Conservation (phyloP, 2,113 vertebrate genomes). For the Aspiorhynchus laticeps region DNA sequence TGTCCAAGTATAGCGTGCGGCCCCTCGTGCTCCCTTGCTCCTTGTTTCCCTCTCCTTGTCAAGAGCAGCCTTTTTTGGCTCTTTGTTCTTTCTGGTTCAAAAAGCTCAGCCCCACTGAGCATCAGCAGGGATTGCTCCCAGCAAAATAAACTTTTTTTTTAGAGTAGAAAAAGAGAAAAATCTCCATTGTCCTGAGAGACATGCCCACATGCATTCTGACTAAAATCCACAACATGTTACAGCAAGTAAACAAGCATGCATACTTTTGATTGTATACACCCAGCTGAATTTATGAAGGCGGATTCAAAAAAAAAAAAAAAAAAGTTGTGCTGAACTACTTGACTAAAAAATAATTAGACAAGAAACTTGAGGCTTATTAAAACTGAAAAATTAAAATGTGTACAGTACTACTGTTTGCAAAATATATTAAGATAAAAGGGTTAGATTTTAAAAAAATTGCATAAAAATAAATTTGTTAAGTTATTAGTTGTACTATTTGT, state of each 20-base stretch:
- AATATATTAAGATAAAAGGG: not conserved
- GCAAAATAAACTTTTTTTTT: slow-evolving; percentile 42
- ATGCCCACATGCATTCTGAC: slow-evolving; percentile 36
- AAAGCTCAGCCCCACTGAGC: slow-evolving; percentile 28
- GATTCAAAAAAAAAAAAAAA: not conserved
- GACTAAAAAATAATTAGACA: not conserved
- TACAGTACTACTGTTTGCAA: not conserved
- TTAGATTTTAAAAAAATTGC: too few relatives aligned
- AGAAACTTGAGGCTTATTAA: not conserved
- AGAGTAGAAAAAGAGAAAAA: not conserved
- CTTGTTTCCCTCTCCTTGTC: slow-evolving; percentile 40
- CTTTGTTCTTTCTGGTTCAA: slow-evolving; percentile 58
- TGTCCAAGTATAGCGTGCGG: slow-evolving; percentile 27
- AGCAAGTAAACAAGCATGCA: slow-evolving; percentile 35
- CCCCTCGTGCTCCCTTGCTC: slow-evolving; percentile 5
- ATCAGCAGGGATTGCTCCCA: slow-evolving; percentile 25
- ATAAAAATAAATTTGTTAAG: too few relatives aligned
- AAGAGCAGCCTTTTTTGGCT: slow-evolving; percentile 41
- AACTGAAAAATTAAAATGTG: not conserved
- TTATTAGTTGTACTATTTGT: not conserved
- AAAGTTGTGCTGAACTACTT: not conserved
- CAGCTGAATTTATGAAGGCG: not conserved
- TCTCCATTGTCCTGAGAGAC: slow-evolving; percentile 27
- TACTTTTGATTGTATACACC: not conserved
- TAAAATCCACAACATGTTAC: slow-evolving; percentile 17